Evolutionary conservation across 2,797 vertebrate genomes (phyloP).

Genomic region (Catharus ustulatus): DNA sequence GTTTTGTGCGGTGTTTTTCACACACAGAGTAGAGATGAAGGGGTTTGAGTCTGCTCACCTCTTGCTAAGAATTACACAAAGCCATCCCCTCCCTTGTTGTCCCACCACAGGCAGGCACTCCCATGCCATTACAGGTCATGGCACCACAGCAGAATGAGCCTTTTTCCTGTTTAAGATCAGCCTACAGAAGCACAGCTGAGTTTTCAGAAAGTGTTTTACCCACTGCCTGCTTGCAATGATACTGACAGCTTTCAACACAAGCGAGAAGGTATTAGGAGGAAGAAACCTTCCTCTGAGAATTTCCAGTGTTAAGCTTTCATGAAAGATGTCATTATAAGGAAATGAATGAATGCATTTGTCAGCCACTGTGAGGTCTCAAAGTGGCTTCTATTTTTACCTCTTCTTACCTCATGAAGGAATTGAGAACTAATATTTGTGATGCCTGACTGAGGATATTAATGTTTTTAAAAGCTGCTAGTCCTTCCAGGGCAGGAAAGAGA

Average conservation of each 20-base stretch:
- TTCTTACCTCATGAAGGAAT: constrained; percentile 47
- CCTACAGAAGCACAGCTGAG: not conserved
- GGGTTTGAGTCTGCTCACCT: not conserved
- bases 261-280: not conserved
- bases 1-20: not conserved
- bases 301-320: constrained; percentile 39
- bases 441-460: constrained; percentile 15
- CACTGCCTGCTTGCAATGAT: not conserved
- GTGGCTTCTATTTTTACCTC: constrained; percentile 61
- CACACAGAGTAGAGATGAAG: not conserved
- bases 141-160: not conserved
- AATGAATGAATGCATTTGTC: constrained; percentile 51
- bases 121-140: accelerated
- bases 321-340: constrained; percentile 60
- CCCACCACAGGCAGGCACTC: not conserved
- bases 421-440: constrained; percentile 37
- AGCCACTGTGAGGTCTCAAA: constrained; percentile 27
- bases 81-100: not conserved
- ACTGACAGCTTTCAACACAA: constrained; percentile 41
- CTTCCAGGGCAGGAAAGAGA: not conserved
- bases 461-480: constrained; percentile 23
- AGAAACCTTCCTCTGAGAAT: constrained; percentile 12
- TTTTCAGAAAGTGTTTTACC: constrained; percentile 1
- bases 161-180: not conserved
- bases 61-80: not conserved